These are phyloP conservation scores for Craterocephalus amniculus DNA, from an alignment of 2,797 vertebrate species.

Conservation along the genomic window DNA sequence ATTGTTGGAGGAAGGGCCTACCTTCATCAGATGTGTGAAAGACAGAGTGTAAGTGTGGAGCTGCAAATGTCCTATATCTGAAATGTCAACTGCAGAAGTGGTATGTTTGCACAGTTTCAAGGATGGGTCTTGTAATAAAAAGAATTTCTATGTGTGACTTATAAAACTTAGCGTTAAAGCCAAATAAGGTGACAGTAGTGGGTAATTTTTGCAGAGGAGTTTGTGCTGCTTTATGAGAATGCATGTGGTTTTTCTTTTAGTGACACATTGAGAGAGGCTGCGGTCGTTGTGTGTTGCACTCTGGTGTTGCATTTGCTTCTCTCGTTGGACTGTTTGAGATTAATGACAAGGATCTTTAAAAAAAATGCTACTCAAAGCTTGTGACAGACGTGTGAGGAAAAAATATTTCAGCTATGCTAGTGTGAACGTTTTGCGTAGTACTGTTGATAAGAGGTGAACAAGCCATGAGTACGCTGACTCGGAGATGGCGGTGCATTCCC, in stretches of 20 bases:
- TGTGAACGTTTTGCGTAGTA: slow-evolving; percentile 29
- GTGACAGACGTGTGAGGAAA: slow-evolving; percentile 7
- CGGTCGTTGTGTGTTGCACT: not conserved
- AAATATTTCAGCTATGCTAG: slow-evolving; percentile 45
- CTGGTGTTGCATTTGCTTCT: slow-evolving; percentile 16
- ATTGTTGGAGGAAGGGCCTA: slow-evolving; percentile 89
- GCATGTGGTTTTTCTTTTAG: slow-evolving; percentile 41
- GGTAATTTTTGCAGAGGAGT: slow-evolving; percentile 41
- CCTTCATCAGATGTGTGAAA: slow-evolving; percentile 88
- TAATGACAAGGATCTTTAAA: slow-evolving; percentile 1
- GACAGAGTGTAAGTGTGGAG: slow-evolving; percentile 84
- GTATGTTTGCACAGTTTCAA: not conserved
- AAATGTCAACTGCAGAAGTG: slow-evolving; percentile 1
- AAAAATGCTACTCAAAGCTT: not conserved
- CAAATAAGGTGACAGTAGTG: slow-evolving; percentile 40
- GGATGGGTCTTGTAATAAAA: not conserved
- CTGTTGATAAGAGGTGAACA: not conserved
- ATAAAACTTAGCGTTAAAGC: not conserved
- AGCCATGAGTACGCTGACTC: not conserved
- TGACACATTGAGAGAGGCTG: not conserved
- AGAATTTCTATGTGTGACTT: not conserved
- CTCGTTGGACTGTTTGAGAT: slow-evolving; percentile 14
- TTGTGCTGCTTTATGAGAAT: slow-evolving; percentile 19
- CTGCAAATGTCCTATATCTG: not conserved
- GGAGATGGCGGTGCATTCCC: not conserved